These are phyloP conservation scores for Athene noctua DNA, from an alignment of 2,113 vertebrate species.

Conservation along the genomic window DNA sequence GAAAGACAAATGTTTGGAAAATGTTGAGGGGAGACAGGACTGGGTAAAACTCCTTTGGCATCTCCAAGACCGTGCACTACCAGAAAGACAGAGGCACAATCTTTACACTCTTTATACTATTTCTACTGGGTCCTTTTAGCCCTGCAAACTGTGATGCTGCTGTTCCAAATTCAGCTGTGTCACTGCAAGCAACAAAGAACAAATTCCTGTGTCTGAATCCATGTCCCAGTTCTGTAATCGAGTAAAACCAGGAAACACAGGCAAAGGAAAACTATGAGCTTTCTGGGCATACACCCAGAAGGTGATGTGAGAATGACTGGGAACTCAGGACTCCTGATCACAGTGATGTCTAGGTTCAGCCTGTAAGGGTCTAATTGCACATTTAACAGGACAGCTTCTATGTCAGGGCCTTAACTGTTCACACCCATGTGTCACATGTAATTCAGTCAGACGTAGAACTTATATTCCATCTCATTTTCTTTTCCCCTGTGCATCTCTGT, in stretches of 20 bases:
- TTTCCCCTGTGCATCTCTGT: neutral
- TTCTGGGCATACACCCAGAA: neutral
- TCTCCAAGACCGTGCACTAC: neutral
- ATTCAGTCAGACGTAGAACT: neutral
- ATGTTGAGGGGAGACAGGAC: fast-evolving
- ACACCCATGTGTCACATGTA: neutral
- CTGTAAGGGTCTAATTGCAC: neutral
- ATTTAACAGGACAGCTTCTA: neutral
- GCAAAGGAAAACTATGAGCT: neutral
- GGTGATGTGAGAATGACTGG: neutral
- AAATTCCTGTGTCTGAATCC: neutral
- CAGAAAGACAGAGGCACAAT: neutral
- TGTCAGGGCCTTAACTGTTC: neutral
- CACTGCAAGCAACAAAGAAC: neutral
- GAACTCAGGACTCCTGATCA: neutral
- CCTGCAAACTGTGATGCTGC: neutral
- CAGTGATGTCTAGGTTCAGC: neutral
- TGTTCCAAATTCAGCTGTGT: neutral
- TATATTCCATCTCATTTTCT: neutral
- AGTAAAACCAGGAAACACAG: neutral
- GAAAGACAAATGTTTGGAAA: neutral
- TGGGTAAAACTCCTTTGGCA: neutral
- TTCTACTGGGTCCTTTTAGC: neutral
- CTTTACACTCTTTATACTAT: neutral
- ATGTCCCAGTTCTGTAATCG: fast-evolving